Percentiles rank a stretch among this genome's conserved stretches.
phyloP scores from a whole-genome alignment of 1,140 invertebrate species.

The Battus philenor region DNA sequence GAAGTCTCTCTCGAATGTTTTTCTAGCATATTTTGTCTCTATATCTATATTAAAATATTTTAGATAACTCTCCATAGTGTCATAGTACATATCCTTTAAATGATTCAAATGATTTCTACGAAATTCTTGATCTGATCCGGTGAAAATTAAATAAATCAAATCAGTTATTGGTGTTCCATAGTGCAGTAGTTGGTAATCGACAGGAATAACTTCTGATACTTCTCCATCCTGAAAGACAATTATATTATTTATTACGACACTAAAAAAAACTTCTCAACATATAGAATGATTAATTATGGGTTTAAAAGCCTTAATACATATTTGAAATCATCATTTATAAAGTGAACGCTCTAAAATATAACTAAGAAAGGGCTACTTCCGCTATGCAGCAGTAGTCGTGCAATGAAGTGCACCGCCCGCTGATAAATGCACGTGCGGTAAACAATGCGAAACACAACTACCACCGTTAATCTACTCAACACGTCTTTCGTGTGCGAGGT shows the following conservation, averaged over 20 bases:
- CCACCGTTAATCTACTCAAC: too few relatives aligned
- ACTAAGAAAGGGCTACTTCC: too few relatives aligned
- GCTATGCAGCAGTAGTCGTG: too few relatives aligned
- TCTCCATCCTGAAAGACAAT: conserved; percentile 30
- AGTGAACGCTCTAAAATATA: too few relatives aligned
- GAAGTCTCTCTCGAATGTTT: conserved; percentile 29
- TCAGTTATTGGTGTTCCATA: conserved; percentile 40
- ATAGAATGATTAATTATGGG: background rate
- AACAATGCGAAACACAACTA: too few relatives aligned
- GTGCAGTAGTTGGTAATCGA: conserved; percentile 40
- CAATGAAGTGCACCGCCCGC: too few relatives aligned
- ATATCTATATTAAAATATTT: conserved; percentile 33
- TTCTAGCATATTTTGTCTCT: conserved; percentile 23
- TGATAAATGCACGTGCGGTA: too few relatives aligned
- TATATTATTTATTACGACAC: background rate
- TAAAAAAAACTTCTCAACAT: too few relatives aligned
- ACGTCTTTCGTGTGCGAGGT: too few relatives aligned
- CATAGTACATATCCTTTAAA: conserved; percentile 35
- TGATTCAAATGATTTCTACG: conserved; percentile 29
- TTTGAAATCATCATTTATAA: too few relatives aligned
- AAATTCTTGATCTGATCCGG: conserved; percentile 28
- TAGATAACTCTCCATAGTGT: conserved; percentile 26
- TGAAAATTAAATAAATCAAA: conserved; percentile 37
- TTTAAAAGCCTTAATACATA: background rate
- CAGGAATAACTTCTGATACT: conserved; percentile 23